Evolutionary conservation across 2,113 vertebrate genomes (phyloP).

Genomic region (Fregata magnificens): DNA sequence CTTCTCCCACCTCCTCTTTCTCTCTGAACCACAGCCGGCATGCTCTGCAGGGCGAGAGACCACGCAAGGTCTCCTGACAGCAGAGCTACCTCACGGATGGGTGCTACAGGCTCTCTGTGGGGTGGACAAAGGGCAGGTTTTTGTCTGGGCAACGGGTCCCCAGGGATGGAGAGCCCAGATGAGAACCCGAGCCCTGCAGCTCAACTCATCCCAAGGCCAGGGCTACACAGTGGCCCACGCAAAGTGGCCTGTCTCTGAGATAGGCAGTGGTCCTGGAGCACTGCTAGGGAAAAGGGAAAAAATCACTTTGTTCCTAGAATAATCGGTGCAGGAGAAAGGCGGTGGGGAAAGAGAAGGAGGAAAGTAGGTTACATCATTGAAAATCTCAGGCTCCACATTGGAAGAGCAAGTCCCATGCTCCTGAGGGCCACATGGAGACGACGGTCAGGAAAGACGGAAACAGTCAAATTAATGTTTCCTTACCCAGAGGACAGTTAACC

Average conservation of each 20-base stretch:
- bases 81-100: fast-evolving
- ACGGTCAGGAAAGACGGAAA: neutral
- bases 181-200: neutral
- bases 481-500: neutral
- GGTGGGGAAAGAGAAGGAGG: neutral
- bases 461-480: neutral
- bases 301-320: neutral
- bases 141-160: neutral
- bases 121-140: neutral
- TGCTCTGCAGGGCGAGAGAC: neutral
- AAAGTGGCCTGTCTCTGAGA: too few species aligned
- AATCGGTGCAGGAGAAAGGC: neutral
- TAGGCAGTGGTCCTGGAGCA: neutral
- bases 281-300: neutral
- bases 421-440: fast-evolving
- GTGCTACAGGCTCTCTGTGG: neutral
- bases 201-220: neutral
- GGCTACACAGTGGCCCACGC: fast-evolving
- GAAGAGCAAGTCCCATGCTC: neutral
- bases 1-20: neutral
- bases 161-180: neutral
- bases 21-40: neutral
- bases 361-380: neutral
- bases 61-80: neutral
- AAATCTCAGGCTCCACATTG: neutral